Percentiles rank a stretch among this genome's conserved stretches.
Conservation (phyloP, 1,140 invertebrate species). For the Brachionus manjavacas region DNA sequence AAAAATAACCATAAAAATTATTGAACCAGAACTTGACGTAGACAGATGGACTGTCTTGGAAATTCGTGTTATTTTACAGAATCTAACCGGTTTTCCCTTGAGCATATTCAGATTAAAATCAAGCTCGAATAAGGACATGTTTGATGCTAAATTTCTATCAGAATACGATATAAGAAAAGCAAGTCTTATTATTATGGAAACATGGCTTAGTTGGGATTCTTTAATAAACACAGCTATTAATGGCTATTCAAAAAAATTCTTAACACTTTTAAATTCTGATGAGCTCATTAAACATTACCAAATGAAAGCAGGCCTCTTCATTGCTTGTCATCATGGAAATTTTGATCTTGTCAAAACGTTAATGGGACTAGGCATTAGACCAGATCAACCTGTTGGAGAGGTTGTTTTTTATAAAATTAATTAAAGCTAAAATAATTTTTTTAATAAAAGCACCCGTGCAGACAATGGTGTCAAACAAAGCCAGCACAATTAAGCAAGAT, state of each 20-base stretch:
- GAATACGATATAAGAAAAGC: background rate
- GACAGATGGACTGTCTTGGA: slow-evolving; percentile 1
- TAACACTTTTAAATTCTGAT: background rate
- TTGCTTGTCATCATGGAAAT: slow-evolving; percentile 30
- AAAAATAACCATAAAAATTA: background rate
- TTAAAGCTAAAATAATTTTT: no score
- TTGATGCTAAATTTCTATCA: background rate
- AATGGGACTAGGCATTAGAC: background rate
- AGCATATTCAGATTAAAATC: slow-evolving; percentile 34
- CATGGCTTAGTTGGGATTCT: slow-evolving; percentile 9
- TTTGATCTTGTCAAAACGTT: slow-evolving; percentile 16
- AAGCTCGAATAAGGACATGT: background rate
- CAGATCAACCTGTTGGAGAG: background rate
- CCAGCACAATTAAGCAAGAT: background rate
- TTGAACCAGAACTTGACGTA: background rate
- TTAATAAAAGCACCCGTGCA: slow-evolving; percentile 11
- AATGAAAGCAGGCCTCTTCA: slow-evolving; percentile 9
- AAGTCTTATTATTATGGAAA: background rate
- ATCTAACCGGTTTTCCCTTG: background rate
- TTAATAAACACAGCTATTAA: background rate
- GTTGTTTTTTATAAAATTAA: background rate
- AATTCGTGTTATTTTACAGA: background rate
- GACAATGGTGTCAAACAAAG: slow-evolving; percentile 29
- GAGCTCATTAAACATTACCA: slow-evolving; percentile 8
- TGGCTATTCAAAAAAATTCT: slow-evolving; percentile 1